A percentile compares a stretch with the other conserved stretches of the same genome.
These are phyloP conservation scores for Ia io DNA, from an alignment of 2,113 vertebrate species.

Conservation along the genomic window DNA sequence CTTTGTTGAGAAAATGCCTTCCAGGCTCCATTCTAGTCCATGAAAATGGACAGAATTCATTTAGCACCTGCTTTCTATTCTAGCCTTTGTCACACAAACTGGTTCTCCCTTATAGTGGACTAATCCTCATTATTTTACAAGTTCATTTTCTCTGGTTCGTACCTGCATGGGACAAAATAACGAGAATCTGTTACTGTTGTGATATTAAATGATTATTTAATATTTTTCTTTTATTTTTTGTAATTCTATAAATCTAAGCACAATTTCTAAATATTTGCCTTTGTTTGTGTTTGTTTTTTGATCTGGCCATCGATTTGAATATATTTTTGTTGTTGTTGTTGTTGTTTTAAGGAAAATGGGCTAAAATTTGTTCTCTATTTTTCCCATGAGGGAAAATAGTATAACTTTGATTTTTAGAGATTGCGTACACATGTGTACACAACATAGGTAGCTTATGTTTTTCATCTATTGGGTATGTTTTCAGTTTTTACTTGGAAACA, in stretches of 20 bases:
- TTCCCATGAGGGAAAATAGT: not conserved
- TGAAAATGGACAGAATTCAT: not conserved
- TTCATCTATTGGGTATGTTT: not conserved
- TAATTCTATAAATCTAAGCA: not conserved
- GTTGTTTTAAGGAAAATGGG: not conserved
- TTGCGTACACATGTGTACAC: not conserved
- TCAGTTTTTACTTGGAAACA: not conserved
- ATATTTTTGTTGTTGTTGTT: too few species aligned
- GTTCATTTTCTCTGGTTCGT: not conserved
- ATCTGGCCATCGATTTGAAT: not conserved
- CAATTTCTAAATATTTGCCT: not conserved
- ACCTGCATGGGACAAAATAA: not conserved
- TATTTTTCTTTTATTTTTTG: not conserved
- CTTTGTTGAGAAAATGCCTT: not conserved
- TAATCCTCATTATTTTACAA: not conserved
- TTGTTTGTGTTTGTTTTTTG: not conserved
- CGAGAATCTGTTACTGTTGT: not conserved
- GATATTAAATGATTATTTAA: not conserved
- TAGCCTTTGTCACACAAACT: not conserved
- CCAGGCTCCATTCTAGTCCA: rapidly evolving
- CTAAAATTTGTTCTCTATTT: not conserved
- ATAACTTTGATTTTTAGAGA: not conserved
- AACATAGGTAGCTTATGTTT: not conserved
- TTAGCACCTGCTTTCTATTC: not conserved
- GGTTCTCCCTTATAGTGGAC: not conserved